Evolutionary conservation across 2,888 invertebrate genomes (phyloP), one percentile per base, ranked within the genome.

Genomic region (Leuctra nigra): DNA sequence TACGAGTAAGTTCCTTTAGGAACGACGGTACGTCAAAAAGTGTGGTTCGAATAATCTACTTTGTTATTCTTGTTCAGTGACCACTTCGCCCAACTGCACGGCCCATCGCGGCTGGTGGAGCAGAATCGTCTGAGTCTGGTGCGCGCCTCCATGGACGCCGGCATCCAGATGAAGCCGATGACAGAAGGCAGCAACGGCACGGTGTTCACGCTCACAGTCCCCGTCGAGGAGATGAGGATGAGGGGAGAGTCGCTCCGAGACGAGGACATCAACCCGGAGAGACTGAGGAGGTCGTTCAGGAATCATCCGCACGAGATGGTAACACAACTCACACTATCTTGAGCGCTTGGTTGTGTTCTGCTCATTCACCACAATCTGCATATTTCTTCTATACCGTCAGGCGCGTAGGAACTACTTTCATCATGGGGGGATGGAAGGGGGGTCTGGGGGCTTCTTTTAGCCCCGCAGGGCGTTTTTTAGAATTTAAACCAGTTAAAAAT

Each of bases 71-170:
- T 33, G 6, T n/a, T 7, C 56, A 61, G 62, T 14, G 61, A 64
- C 16, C 64, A 64, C 54, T 61, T 60, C 46, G 63, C 63, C 1
- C 64, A 64, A 48, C 57, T 64, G 18, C 63, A 64, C 55, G 64
- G 64, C 1, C 61, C 64, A 16, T 60, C 61, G 29, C 57, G 60
- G 13, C 47, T 63, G 25, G 57, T 60, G 2, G 63, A 63, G 54
- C 59, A 63, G 23, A 33, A 52, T 29, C 55, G 54, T 33, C 55
- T 46, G 2, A 52, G 39, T 2, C 22, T 57, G 11, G 14, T 54
- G 35, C 33, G 50, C 2, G 13, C 33, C 2, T 18, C 33, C 2
- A 14, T 16, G 25, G 25, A 39, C 33, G 3, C 1, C 35, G 48
- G 23, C 53, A 53, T 29, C 13, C 33, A 18, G 48, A 55, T 6